Evolutionary conservation across 2,888 invertebrate genomes (phyloP), one percentile per base, ranked within the genome.

Genomic region (Agriopis leucophaearia): DNA sequence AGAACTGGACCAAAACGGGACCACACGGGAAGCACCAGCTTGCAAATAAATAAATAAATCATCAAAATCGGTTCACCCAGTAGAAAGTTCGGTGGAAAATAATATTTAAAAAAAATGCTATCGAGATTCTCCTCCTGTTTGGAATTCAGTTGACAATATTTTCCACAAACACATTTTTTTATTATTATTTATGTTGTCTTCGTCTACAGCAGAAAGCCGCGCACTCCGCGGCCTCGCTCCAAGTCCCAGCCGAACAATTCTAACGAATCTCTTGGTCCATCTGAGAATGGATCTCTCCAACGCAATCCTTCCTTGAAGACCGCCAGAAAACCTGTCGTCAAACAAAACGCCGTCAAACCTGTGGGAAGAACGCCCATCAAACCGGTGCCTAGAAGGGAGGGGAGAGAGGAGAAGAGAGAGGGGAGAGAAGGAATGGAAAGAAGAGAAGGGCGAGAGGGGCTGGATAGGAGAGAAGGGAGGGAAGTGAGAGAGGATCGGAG

Each of bases 221-320:
- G 74, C 4, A 69, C 69, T 0, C 3, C 83, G 85, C 47, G 78
- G 71, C 92, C 91, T 0, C 88, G 93, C 0, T 93, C 93, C 5
- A 88, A 89, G 18, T 94, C 93, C 0, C 92, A 93, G 73, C 92
- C 93, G 0, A 78, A 88, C 48, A 15, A 48, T 0, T 88, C 87
- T 0, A 87, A 84, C 75, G 91, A 91, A 6, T 88, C 90, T 0
- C 73, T 84, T n/a, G 63, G 58, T 0, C 68, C 68, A 0, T 64
- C 64, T 0, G 89, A 90, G 61, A 86, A 82, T 62, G 87, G 88
- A 0, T 76, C 84, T 0, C 69, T 89, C 0, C 83, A 89, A 0
- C 80, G 91, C 1, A 86, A 88, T 70, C 90, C 89, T 0, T 90
- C 91, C 0, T 86, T 86, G 36, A 90, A 89, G 69, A 77, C 82